Evolutionary conservation across 2,888 invertebrate genomes (phyloP), one percentile per base, ranked within the genome.

Genomic region (Yponomeuta sedellus): DNA sequence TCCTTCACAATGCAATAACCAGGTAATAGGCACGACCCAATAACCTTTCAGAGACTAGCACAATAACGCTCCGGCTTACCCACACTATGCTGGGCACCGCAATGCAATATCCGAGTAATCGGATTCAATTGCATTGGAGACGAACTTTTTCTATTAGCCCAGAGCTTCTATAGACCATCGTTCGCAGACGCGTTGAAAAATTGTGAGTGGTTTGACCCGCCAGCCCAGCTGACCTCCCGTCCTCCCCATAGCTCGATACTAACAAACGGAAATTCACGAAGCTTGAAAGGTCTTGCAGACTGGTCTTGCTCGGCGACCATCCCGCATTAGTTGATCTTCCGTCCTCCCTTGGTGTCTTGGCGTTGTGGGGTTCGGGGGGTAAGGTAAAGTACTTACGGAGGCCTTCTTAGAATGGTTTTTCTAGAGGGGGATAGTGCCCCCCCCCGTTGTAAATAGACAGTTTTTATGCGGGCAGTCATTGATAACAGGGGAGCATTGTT

Each of bases 381-480:
- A n/a, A 63, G 63, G 63, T 44, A 63, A 63, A 22, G 63, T 52
- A 40, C 44, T 63, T 22, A 12, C 10, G 20, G 20, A 44, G 40
- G 44, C 40, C 40, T 22, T 20, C 19, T 22, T 44, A 63, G 20
- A 22, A n/a, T 63, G 63, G 63, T 44, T 62, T 16, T 39, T 34
- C 40, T 19, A 57, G 22, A 19, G 57, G 57, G 64, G 64, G 57
- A 39, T 12, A 20, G 64, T 71, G 69, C 72, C 44, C 44, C 44
- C 44, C 16, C 44, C 44, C 10, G 75, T 73, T 70, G 74, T 74
- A 72, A 74, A 75, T 74, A 75, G 71, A 70, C 74, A 69, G 75
- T 75, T 82, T 80, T 77, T 78, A 83, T 82, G 80, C 81, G 81
- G 80, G 81, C 69, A 76, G 68, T 66, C 68, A 63, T 63, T 66